Conservation (phyloP, 2,113 vertebrate genomes). For the Piprites chloris region DNA sequence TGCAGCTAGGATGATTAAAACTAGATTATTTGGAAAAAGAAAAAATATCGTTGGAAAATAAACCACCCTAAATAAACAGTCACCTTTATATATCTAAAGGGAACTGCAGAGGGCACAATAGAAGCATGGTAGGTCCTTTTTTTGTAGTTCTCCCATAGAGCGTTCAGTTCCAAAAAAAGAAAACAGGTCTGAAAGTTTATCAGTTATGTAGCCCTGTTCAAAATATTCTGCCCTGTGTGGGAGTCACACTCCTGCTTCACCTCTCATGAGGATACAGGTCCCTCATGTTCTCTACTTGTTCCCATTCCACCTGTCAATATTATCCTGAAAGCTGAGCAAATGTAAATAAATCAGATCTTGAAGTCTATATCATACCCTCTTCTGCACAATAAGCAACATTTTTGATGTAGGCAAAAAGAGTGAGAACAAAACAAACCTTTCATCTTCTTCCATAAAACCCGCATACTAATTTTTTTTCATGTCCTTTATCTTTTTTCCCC, state of each 20-base stretch:
- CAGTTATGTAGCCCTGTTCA: neutral
- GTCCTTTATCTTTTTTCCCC: neutral
- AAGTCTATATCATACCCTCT: neutral
- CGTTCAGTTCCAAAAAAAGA: neutral
- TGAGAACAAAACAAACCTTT: conserved; percentile 56
- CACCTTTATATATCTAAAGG: neutral
- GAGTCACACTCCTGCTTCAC: neutral
- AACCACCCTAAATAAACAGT: neutral
- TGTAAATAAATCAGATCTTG: conserved; percentile 4
- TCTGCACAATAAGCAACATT: conserved; percentile 55
- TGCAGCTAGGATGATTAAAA: neutral
- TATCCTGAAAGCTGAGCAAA: conserved; percentile 16
- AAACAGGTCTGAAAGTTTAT: neutral
- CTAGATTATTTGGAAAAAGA: neutral
- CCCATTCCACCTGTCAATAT: neutral
- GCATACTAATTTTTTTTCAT: conserved; percentile 47
- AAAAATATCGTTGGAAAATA: neutral
- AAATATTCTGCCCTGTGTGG: neutral
- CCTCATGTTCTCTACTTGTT: neutral
- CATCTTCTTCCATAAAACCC: conserved; percentile 49
- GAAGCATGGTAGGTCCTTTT: neutral
- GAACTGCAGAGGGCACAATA: neutral
- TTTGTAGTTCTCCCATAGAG: neutral
- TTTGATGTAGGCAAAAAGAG: conserved; percentile 58
- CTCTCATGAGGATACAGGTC: neutral